These are phyloP conservation scores for Athrips mouffetella DNA, from an alignment of 2,888 invertebrate genomes.

Conservation along the genomic window DNA sequence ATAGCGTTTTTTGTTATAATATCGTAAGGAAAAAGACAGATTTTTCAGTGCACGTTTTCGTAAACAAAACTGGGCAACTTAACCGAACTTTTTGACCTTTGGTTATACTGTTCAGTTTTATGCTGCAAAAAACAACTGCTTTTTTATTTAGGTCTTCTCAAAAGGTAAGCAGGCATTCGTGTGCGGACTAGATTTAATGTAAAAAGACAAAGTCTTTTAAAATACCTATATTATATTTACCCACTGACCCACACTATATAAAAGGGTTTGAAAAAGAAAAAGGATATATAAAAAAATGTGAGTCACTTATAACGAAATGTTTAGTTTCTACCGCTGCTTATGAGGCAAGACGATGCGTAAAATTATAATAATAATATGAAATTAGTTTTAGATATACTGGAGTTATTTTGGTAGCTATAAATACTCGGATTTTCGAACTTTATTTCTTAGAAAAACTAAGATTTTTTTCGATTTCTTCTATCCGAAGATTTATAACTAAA, in stretches of 20 bases:
- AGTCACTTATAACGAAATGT: slow-evolving; percentile 59
- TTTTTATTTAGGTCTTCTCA: background rate
- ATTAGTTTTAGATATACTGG: slow-evolving; percentile 59
- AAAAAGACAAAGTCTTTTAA: slow-evolving; percentile 20
- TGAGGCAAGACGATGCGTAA: slow-evolving; percentile 55
- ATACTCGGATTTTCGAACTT: background rate
- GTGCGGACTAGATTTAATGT: slow-evolving; percentile 25
- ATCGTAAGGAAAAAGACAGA: too few species aligned
- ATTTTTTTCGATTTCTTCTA: background rate
- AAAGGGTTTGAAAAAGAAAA: slow-evolving; percentile 22
- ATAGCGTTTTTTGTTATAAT: too few species aligned
- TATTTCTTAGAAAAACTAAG: too few species aligned
- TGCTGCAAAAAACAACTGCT: too few species aligned
- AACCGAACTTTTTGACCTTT: too few species aligned
- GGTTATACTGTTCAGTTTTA: too few species aligned
- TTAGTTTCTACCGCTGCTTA: slow-evolving; percentile 61
- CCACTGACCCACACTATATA: slow-evolving; percentile 16
- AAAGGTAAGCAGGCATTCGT: slow-evolving; percentile 17
- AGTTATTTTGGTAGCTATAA: slow-evolving; percentile 2
- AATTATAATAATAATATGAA: slow-evolving; percentile 36
- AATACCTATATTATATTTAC: slow-evolving; percentile 20
- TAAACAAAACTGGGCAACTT: too few species aligned
- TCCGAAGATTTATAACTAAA: slow-evolving; percentile 12
- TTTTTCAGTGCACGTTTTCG: too few species aligned
- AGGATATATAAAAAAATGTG: slow-evolving; percentile 54